Percentiles rank a stretch among this genome's conserved stretches.
Evolutionary conservation across 2,888 invertebrate species (phyloP).

Genomic region (Lycaena phlaeas): DNA sequence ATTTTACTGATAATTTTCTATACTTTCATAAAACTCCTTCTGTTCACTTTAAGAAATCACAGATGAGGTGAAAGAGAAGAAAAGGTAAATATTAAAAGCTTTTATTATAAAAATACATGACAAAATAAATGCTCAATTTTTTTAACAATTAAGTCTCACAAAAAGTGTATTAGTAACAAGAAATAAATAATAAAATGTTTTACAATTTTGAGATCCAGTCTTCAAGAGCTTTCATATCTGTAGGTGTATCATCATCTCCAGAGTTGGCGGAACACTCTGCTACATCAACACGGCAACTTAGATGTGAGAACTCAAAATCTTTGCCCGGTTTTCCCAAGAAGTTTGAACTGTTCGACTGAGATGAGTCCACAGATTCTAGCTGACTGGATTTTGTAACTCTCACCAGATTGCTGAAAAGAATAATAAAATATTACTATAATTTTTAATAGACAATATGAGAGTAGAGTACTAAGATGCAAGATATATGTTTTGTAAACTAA

Average conservation of each 20-base stretch:
- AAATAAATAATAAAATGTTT: constrained; percentile 9
- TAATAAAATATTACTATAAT: background rate
- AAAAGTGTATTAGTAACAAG: background rate
- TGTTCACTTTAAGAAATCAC: no score
- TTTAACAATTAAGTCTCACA: constrained; percentile 1
- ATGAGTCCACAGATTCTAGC: constrained; percentile 81
- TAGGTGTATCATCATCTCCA: constrained; percentile 71
- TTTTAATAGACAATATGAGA: no score
- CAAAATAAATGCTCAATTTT: constrained; percentile 8
- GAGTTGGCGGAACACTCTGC: constrained; percentile 76
- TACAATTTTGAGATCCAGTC: constrained; percentile 81
- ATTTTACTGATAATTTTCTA: no score
- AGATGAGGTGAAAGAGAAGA: background rate
- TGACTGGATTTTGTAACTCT: constrained; percentile 88
- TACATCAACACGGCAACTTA: constrained; percentile 79
- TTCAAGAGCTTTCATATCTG: constrained; percentile 76
- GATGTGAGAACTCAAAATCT: constrained; percentile 87
- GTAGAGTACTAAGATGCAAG: no score
- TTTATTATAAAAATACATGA: constrained; percentile 15
- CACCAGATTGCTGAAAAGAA: constrained; percentile 82
- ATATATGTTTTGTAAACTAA: no score
- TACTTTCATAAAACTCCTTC: no score
- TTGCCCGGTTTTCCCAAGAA: constrained; percentile 84
- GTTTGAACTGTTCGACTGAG: constrained; percentile 70
- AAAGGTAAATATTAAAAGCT: constrained; percentile 5